Percentiles rank a stretch among this genome's conserved stretches.
Evolutionary conservation across 1,140 invertebrate genomes (phyloP).

Genomic region (Ganaspis sp.): DNA sequence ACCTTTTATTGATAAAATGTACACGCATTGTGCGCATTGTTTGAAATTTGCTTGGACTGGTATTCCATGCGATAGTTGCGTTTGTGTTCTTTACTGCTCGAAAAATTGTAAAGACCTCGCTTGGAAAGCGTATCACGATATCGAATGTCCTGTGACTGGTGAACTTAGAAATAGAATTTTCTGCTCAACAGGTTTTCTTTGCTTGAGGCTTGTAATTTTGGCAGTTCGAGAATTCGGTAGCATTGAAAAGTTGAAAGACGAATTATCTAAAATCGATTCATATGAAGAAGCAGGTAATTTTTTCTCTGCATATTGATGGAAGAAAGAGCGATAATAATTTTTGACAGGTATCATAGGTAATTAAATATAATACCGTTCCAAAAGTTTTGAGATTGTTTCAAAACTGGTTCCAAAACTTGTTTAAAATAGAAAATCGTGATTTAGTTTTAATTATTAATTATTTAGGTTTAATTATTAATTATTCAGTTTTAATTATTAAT

Average conservation of each 20-base stretch:
- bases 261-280: conserved; percentile 70
- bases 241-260: conserved; percentile 72
- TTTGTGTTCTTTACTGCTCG: conserved; percentile 83
- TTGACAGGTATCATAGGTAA: no score
- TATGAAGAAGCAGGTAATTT: no score
- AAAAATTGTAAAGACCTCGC: conserved; percentile 80
- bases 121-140: conserved; percentile 82
- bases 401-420: no score
- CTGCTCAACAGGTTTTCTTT: conserved; percentile 78
- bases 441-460: no score
- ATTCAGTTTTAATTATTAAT: no score
- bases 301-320: no score
- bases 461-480: no score
- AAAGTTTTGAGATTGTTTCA: no score
- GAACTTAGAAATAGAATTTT: conserved; percentile 76
- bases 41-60: conserved; percentile 78
- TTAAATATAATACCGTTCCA: no score
- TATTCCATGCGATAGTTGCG: conserved; percentile 81
- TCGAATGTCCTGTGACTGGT: conserved; percentile 85
- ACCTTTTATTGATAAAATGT: conserved; percentile 78
- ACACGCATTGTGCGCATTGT: conserved; percentile 85
- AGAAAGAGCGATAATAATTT: no score
- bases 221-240: conserved; percentile 75
- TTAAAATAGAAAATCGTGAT: no score
- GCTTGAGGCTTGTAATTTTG: conserved; percentile 80